These are phyloP conservation scores for Ceyx erithaca DNA, from an alignment of 2,797 vertebrate genomes.

Conservation along the genomic window DNA sequence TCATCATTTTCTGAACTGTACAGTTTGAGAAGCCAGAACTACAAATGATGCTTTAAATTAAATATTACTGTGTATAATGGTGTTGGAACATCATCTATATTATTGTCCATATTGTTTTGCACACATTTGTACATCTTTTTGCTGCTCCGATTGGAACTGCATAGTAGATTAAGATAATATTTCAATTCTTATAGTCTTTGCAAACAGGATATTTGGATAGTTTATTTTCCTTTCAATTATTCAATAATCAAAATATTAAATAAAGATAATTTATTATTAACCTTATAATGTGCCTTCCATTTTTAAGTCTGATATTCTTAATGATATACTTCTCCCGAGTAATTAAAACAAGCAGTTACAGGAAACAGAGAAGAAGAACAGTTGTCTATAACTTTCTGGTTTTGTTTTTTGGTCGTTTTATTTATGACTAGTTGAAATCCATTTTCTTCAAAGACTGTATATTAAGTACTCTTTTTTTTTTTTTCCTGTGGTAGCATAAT, in stretches of 20 bases:
- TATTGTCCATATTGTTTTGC: background rate
- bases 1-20: background rate
- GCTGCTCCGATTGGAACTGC: background rate
- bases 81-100: background rate
- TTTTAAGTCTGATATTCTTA: background rate
- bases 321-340: accelerated
- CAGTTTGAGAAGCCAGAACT: background rate
- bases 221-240: background rate
- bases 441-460: background rate
- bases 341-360: background rate
- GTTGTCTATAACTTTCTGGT: background rate
- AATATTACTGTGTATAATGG: background rate
- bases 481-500: background rate
- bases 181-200: background rate
- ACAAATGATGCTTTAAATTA: background rate
- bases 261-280: background rate
- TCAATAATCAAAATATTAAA: background rate
- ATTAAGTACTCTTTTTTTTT: background rate
- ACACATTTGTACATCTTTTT: background rate
- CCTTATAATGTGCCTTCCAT: background rate
- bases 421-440: background rate
- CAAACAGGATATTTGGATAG: background rate
- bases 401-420: background rate
- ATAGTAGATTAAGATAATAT: background rate
- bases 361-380: background rate